These are phyloP conservation scores for Rallus crepitans DNA, from an alignment of 2,797 vertebrate species.

Conservation along the genomic window DNA sequence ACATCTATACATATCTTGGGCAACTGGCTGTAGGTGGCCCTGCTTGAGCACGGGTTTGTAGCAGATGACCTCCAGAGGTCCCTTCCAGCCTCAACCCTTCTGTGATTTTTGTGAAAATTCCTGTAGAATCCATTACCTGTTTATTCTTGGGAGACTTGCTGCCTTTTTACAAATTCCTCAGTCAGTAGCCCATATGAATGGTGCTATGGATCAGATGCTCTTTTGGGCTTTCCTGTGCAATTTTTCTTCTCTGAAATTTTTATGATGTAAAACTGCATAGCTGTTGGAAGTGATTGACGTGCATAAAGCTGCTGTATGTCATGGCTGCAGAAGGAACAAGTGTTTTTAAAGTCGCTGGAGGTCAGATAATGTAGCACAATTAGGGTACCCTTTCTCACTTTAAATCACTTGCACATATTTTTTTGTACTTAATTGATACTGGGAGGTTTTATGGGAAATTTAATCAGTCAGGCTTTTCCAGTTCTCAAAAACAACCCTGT, in stretches of 20 bases:
- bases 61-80: neutral
- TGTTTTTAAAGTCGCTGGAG: neutral
- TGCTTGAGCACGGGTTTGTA: neutral
- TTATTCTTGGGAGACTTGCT: neutral
- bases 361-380: neutral
- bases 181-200: neutral
- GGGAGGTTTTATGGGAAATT: neutral
- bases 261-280: neutral
- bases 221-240: neutral
- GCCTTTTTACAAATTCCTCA: neutral
- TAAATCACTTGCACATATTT: neutral
- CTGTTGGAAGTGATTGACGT: neutral
- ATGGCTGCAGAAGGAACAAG: neutral
- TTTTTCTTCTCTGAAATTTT: neutral
- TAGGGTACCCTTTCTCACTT: neutral
- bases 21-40: neutral
- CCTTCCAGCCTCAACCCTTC: neutral
- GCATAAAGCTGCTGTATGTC: neutral
- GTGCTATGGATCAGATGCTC: neutral
- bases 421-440: constrained; percentile 25
- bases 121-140: neutral
- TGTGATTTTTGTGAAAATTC: neutral
- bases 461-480: constrained; percentile 15
- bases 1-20: fast-evolving
- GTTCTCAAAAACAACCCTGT: neutral